phyloP scores from a whole-genome alignment of 2,888 invertebrate species.

The Daptonema setosum region DNA sequence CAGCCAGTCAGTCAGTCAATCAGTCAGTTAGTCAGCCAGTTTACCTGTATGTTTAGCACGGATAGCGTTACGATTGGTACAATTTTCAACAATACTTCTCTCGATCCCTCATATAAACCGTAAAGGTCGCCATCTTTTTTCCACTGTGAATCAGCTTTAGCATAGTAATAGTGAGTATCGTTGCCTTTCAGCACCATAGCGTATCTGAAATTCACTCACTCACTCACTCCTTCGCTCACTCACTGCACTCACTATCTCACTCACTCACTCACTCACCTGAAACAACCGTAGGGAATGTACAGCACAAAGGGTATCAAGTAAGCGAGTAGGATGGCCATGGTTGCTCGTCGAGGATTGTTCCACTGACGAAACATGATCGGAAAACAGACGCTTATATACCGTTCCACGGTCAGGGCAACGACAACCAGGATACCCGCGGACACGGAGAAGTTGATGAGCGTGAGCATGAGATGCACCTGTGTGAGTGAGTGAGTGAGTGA shows the following conservation, averaged over 20 bases:
- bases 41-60: constrained; percentile 17
- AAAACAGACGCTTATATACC: constrained; percentile 24
- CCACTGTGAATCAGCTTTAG: neutral
- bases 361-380: constrained; percentile 25
- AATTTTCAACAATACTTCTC: constrained; percentile 22
- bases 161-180: too few relatives aligned
- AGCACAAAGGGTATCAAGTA: constrained; percentile 19
- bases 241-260: too few relatives aligned
- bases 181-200: too few relatives aligned
- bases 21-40: too few relatives aligned
- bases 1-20: too few relatives aligned
- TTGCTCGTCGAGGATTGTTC: constrained; percentile 21
- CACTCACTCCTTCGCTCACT: too few relatives aligned
- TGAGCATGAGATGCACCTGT: constrained; percentile 21
- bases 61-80: constrained; percentile 23
- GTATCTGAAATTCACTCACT: too few relatives aligned
- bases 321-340: constrained; percentile 18
- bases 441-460: constrained; percentile 21
- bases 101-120: constrained; percentile 21
- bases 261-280: constrained; percentile 14
- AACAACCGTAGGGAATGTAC: constrained; percentile 23
- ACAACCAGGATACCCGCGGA: constrained; percentile 19
- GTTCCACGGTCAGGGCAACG: constrained; percentile 22
- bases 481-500: too few relatives aligned
- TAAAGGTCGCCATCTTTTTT: neutral